A percentile compares a stretch with the other conserved stretches of the same genome.
Conservation (phyloP, 1,140 invertebrate genomes). For the Bombus turneri region DNA sequence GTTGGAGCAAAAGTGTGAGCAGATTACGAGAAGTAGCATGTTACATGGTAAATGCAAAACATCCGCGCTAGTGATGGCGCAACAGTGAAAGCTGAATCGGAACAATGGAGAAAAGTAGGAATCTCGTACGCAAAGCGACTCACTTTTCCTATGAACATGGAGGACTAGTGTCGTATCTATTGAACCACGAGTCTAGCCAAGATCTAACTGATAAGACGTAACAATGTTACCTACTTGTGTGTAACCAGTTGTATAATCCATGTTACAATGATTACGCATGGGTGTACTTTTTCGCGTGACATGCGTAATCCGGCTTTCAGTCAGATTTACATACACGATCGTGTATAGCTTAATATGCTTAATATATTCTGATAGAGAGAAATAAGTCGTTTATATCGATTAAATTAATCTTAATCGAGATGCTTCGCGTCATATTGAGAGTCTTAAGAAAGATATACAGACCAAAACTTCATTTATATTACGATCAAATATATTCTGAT, state of each 20-base stretch:
- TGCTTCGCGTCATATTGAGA: no score
- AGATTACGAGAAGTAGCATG: neutral
- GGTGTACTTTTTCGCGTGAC: neutral
- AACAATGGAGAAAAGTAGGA: constrained; percentile 28
- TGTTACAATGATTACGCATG: neutral
- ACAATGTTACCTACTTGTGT: neutral
- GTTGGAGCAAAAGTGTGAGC: neutral
- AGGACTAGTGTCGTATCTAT: neutral
- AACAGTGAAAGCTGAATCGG: constrained; percentile 21
- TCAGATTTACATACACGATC: neutral
- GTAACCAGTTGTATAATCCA: constrained; percentile 27
- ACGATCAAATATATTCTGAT: neutral
- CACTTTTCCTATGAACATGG: neutral
- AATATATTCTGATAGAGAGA: neutral
- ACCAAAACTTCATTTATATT: neutral
- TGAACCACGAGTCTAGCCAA: no score
- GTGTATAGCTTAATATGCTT: neutral
- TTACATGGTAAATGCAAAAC: neutral
- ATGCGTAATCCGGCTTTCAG: neutral
- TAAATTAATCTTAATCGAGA: no score
- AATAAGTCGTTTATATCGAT: no score
- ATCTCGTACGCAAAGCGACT: neutral
- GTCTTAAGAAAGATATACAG: no score
- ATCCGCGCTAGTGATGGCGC: neutral
- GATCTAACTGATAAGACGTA: neutral